Evolutionary conservation across 2,888 invertebrate genomes (phyloP).

Genomic region (Antheraea assamensis): DNA sequence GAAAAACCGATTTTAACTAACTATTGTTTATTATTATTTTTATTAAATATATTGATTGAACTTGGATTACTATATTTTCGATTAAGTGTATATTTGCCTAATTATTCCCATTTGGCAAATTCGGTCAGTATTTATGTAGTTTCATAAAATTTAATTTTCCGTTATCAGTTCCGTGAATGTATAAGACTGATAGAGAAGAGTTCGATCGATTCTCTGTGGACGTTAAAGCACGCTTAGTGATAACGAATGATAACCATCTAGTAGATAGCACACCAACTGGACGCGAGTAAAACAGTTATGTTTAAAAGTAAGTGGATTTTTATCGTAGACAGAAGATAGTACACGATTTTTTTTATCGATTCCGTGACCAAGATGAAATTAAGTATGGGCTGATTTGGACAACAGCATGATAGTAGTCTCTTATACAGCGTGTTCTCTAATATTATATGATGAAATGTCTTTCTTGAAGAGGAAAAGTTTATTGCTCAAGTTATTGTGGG

Average conservation of each 20-base stretch:
- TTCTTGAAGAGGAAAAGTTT: neutral
- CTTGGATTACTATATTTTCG: neutral
- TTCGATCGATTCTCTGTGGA: slow-evolving; percentile 50
- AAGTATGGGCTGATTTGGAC: slow-evolving; percentile 9
- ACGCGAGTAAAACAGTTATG: slow-evolving; percentile 44
- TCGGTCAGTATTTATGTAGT: slow-evolving; percentile 59
- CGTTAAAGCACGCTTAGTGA: slow-evolving; percentile 62
- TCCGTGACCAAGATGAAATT: slow-evolving; percentile 38
- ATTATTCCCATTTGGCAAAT: slow-evolving; percentile 26
- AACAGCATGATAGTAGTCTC: slow-evolving; percentile 19
- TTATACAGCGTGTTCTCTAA: neutral
- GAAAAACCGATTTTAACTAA: neutral
- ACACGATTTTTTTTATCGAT: slow-evolving; percentile 55
- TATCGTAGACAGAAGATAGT: slow-evolving; percentile 54
- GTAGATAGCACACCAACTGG: slow-evolving; percentile 56
- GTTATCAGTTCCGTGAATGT: slow-evolving; percentile 53
- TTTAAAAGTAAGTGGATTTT: slow-evolving; percentile 42
- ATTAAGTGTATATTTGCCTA: neutral
- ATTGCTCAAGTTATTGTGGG: neutral
- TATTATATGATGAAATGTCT: neutral
- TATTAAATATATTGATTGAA: neutral
- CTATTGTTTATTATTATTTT: neutral
- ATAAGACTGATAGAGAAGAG: slow-evolving; percentile 41
- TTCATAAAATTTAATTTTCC: slow-evolving; percentile 39
- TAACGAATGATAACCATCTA: slow-evolving; percentile 64